Evolutionary conservation across 2,797 vertebrate species (phyloP), one percentile per base, ranked within the genome.

Genomic region (Argyrosomus regius): DNA sequence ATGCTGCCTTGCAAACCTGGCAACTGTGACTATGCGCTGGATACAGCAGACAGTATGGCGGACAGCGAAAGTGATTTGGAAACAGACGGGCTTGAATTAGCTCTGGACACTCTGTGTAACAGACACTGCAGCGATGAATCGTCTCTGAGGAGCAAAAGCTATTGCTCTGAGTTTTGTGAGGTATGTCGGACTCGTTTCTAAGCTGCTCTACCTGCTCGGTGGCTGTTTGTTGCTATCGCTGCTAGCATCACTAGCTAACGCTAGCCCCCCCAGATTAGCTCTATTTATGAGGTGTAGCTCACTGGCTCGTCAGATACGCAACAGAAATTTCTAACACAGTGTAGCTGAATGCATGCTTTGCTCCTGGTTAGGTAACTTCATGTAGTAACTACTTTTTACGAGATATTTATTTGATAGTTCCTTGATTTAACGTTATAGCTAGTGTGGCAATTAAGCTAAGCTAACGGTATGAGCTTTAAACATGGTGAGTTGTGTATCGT

Each of bases 61-160:
- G 98, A 99, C 96, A 97, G 97, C 92, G 98, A 99, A 87, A 98
- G 97, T 94, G 98, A 99, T 87, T 95, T 98, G 88, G 98, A 99
- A 93, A 97, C 96, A 93, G 97, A 98, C 92, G 95, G 97, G 89
- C 96, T 99, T 68, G 97, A 96, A 74, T 94, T 94, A 88, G 96
- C 98, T 80, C 94, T 99, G 76, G 96, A 97, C 82, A 94, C 96
- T 10, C 89, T 98, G 65, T 94, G 92, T 68, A 81, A 87, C 18
- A 93, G 88, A 61, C 84, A 94, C 16, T 94, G 93, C 82, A 81
- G 81, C 65, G 92, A 81, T 43, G 89, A 93, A 49, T 85, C 89
- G 17, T 91, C 92, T 10, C 87, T 94, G 57, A 94, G 94, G 69
- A 97, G 97, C 92, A 96, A 96, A 93, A 94, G 94, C 31, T 99